Evolutionary conservation across 2,797 vertebrate species (phyloP).

Genomic region (Pempheris klunzingeri): DNA sequence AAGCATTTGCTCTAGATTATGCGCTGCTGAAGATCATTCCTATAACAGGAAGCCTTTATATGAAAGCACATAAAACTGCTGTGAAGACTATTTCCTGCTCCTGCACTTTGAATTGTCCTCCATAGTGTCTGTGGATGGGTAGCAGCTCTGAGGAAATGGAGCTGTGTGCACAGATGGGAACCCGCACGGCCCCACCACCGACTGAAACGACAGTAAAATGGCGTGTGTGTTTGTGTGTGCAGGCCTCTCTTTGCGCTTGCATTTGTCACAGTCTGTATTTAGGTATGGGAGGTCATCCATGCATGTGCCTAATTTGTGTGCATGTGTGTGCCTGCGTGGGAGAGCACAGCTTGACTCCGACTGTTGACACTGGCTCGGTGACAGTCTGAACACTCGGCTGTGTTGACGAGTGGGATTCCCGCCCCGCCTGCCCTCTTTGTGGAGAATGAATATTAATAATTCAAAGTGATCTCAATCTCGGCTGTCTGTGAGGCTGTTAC

Average conservation of each 20-base stretch:
- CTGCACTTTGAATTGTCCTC: constrained; percentile 41
- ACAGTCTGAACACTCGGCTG: constrained; percentile 63
- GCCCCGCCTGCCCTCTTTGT: constrained; percentile 60
- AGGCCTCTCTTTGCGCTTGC: constrained; percentile 30
- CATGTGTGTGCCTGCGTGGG: constrained; percentile 36
- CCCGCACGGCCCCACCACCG: constrained; percentile 37
- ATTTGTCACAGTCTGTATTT: constrained; percentile 64
- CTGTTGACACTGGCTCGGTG: constrained; percentile 77
- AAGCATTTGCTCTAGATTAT: constrained; percentile 51
- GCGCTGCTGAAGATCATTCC: constrained; percentile 32
- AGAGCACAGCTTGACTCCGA: constrained; percentile 62
- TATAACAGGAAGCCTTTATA: constrained; percentile 54
- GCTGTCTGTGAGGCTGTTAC: constrained; percentile 64
- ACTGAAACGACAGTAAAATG: constrained; percentile 23
- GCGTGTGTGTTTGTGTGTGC: constrained; percentile 11
- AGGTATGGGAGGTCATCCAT: constrained; percentile 66
- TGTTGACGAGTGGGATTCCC: constrained; percentile 59
- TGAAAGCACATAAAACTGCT: constrained; percentile 41
- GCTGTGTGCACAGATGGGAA: constrained; percentile 58
- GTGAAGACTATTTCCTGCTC: constrained; percentile 44
- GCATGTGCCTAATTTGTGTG: constrained; percentile 52
- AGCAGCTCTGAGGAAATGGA: constrained; percentile 65
- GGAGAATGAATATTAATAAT: constrained; percentile 82
- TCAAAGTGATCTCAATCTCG: constrained; percentile 78
- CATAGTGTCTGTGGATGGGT: constrained; percentile 24